A percentile compares a stretch with the other conserved stretches of the same genome.
phyloP scores from a whole-genome alignment of 2,113 vertebrate species.

The Hippopotamus amphibius region DNA sequence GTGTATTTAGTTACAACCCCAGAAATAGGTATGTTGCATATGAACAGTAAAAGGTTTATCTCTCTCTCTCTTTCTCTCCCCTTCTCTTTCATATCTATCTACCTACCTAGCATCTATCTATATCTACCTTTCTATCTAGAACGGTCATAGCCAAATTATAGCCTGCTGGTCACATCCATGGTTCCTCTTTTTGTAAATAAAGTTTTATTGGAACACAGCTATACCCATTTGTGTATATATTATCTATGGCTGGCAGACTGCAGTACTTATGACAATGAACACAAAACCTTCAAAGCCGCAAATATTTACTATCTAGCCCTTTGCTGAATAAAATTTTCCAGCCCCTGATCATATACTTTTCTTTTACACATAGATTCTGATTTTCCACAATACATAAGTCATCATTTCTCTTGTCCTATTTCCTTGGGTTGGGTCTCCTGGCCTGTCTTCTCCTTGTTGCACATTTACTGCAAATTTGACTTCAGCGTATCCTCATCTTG shows the following conservation, averaged over 20 bases:
- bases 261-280: not conserved
- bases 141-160: not conserved
- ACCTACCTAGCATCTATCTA: not conserved
- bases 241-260: not conserved
- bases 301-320: not conserved
- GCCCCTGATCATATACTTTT: not conserved
- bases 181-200: not conserved
- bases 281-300: not conserved
- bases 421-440: not conserved
- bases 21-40: not conserved
- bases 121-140: not conserved
- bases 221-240: not conserved
- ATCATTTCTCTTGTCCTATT: not conserved
- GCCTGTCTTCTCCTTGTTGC: not conserved
- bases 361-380: not conserved
- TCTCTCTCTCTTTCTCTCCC: not conserved
- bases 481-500: not conserved
- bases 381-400: not conserved
- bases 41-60: not conserved
- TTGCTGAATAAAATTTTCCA: not conserved
- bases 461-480: not conserved
- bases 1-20: not conserved
- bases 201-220: not conserved
- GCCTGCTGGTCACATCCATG: not conserved
- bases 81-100: not conserved